Conservation (phyloP, 2,888 invertebrate genomes). For the Pheosia tremula region DNA sequence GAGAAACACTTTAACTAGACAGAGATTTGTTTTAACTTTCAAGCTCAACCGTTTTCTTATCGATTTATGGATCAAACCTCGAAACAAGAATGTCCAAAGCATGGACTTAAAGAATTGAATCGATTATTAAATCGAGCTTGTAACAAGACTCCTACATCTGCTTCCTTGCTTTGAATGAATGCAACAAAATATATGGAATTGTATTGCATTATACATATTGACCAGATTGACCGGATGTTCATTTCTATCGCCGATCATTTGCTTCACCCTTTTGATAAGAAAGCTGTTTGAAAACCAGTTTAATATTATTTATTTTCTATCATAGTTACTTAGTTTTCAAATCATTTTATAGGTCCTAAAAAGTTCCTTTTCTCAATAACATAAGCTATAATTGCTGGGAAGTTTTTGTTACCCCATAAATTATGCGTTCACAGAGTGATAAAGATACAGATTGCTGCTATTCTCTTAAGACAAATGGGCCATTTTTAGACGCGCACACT, state of each 20-base stretch:
- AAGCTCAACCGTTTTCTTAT: too few relatives aligned
- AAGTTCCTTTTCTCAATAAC: conserved; percentile 36
- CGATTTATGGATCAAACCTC: background rate
- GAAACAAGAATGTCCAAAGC: background rate
- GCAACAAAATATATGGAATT: conserved; percentile 18
- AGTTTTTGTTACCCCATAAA: conserved; percentile 43
- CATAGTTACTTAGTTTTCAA: background rate
- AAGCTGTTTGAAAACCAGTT: conserved; percentile 5
- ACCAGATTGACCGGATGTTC: conserved; percentile 35
- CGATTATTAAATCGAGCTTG: background rate
- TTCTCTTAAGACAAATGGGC: conserved; percentile 46
- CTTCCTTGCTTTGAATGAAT: conserved; percentile 15
- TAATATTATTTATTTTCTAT: background rate
- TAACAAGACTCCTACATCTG: conserved; percentile 12
- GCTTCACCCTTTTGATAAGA: conserved; percentile 14
- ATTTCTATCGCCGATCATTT: conserved; percentile 18
- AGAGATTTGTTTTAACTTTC: too few relatives aligned
- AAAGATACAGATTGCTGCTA: conserved; percentile 46
- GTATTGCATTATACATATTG: conserved; percentile 15
- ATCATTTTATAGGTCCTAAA: conserved; percentile 3
- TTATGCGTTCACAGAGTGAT: conserved; percentile 44
- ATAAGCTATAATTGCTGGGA: conserved; percentile 41
- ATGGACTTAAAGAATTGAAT: background rate
- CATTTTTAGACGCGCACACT: conserved; percentile 11
- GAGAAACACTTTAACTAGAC: too few relatives aligned